Conservation (phyloP, 2,113 vertebrate genomes). For the Bubo scandiacus region DNA sequence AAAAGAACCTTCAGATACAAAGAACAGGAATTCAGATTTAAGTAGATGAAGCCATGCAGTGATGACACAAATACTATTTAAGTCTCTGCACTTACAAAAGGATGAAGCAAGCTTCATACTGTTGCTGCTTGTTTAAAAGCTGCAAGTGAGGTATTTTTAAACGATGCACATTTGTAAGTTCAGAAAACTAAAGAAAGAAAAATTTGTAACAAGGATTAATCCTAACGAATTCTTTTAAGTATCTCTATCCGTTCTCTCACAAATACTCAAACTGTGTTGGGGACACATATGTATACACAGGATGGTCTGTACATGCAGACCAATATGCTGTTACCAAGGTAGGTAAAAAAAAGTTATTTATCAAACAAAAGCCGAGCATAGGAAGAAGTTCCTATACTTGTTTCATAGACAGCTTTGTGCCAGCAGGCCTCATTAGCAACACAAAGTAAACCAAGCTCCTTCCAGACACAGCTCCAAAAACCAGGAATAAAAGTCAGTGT, state of each 20-base stretch:
- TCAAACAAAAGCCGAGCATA: background rate
- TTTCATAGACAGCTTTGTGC: background rate
- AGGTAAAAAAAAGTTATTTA: background rate
- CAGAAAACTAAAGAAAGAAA: background rate
- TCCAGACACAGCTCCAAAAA: background rate
- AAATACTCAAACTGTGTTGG: background rate
- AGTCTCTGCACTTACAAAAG: background rate
- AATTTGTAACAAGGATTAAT: background rate
- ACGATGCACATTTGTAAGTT: background rate
- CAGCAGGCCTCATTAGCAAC: background rate
- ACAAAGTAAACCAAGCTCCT: background rate
- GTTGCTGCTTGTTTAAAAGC: background rate
- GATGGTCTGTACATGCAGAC: background rate
- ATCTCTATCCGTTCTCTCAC: background rate
- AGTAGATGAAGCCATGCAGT: background rate
- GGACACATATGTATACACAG: background rate
- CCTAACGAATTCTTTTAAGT: background rate
- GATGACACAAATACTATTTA: background rate
- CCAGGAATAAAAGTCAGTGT: background rate
- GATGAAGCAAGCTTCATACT: background rate
- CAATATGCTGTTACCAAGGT: background rate
- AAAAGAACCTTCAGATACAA: background rate
- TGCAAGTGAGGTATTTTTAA: background rate
- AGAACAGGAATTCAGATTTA: background rate
- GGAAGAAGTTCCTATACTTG: background rate